Base-by-base conservation (phyloP, 2,797 vertebrate genomes). In the Aulostomus chinensis region DNA sequence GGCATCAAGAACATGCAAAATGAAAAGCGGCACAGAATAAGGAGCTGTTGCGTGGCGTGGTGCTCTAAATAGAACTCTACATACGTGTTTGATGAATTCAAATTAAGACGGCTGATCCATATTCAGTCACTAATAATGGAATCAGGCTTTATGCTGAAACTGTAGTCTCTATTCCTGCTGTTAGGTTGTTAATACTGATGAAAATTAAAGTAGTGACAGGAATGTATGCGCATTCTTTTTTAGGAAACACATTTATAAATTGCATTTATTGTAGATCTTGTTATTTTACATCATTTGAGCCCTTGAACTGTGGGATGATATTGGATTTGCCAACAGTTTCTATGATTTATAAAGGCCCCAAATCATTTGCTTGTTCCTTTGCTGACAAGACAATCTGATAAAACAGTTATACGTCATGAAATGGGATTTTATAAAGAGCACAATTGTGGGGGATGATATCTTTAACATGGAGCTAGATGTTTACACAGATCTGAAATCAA, bases 301-400 rank as follows among this genome's bases (percentile, higher is more conserved):
- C n/a, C n/a, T n/a, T n/a, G n/a, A n/a, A n/a, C n/a, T n/a, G n/a
- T n/a, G n/a, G n/a, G n/a, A n/a, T n/a, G n/a, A n/a, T 26, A 21
- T 31, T 54, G 14, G 34, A 86, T 61, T 87, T 73, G 20, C 84
- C 88, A 91, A 92, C 84, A 88, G 12, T 5, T 48, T n/a, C 14
- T 51, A 28, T 25, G 33, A 56, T 52, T 36, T 50, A 20, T 34
- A 69, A 71, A 72, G 66, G 51, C 58, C 73, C 40, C 40, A 63
- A 45, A 72, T 53, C 14, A 38, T 16, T 48, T 48, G 21, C 36
- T 71, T 46, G 17, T 67, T 51, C 32, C 52, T 76, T 62, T 39
- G 33, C 42, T 36, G 58, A 73, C 63, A 80, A 52, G 68, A 72
- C 66, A 47, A 40, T 55, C 16, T 48, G 29, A 62, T 69, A 47